Evolutionary conservation across 2,797 vertebrate species (phyloP).

Genomic region (Pangasius larnaudii): DNA sequence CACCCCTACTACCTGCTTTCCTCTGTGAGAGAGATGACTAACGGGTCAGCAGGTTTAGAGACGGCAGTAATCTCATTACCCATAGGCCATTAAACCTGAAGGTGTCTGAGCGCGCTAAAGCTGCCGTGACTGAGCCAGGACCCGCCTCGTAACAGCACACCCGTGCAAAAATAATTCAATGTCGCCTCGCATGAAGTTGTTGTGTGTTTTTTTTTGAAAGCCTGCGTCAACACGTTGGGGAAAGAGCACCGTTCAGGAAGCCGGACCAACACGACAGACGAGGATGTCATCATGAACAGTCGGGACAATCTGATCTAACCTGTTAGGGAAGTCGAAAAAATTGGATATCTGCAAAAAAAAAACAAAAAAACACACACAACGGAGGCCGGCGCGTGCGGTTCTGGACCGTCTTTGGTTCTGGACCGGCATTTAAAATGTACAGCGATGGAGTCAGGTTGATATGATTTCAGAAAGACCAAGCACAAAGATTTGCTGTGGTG

Average conservation of each 20-base stretch:
- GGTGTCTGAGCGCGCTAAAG: conserved; percentile 37
- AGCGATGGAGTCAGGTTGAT: not conserved
- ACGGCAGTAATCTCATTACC: conserved; percentile 58
- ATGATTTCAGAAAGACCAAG: not conserved
- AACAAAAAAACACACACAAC: not conserved
- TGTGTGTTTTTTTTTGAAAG: conserved; percentile 4
- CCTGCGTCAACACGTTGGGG: conserved; percentile 18
- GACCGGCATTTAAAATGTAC: not conserved
- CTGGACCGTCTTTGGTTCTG: not conserved
- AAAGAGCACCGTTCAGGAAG: not conserved
- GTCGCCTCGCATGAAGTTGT: not conserved
- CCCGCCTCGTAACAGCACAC: conserved; percentile 1
- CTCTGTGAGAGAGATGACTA: conserved; percentile 25
- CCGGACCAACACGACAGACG: not conserved
- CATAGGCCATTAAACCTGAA: conserved; percentile 55
- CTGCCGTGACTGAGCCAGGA: conserved; percentile 28
- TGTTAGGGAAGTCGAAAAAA: conserved; percentile 3
- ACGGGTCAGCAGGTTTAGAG: conserved; percentile 39
- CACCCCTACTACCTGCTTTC: not conserved
- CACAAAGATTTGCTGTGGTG: not conserved
- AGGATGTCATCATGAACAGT: not conserved
- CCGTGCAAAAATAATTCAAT: conserved; percentile 48
- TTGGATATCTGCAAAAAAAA: not conserved
- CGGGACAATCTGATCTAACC: not conserved
- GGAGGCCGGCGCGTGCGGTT: not conserved